These are phyloP conservation scores for Apostichopus leukothele DNA, from an alignment of 53 echinoderm and acorn worm species.

Conservation along the genomic window DNA sequence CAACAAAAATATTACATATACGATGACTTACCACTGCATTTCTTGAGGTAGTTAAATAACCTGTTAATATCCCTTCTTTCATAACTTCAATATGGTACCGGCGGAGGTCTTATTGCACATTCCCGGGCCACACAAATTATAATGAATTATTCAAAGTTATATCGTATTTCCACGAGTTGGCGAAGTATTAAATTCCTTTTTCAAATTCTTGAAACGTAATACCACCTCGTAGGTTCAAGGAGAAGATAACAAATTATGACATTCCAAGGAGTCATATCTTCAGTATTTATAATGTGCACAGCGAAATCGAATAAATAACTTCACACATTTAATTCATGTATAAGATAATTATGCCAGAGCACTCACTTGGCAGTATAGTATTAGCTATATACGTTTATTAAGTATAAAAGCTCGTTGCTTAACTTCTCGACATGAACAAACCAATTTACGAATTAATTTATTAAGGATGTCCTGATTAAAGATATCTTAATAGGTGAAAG, in stretches of 20 bases:
- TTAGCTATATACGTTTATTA: too few species aligned
- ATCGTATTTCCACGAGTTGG: not conserved
- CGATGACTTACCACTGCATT: not conserved
- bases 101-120: not conserved
- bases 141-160: not conserved
- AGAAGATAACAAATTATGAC: too few species aligned
- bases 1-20: not conserved
- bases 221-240: too few species aligned
- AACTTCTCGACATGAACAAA: not conserved
- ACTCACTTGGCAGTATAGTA: too few species aligned
- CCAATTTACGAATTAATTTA: not conserved
- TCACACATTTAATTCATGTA: too few species aligned
- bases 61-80: not conserved
- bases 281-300: too few species aligned
- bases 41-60: not conserved
- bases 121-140: not conserved
- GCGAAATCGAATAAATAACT: too few species aligned
- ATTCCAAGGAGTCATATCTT: too few species aligned
- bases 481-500: slow-evolving; percentile 18
- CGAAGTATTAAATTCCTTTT: not conserved
- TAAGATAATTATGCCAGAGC: too few species aligned
- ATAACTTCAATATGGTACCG: not conserved
- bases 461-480: not conserved
- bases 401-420: too few species aligned
- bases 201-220: too few species aligned